These are phyloP conservation scores for Acipenser ruthenus DNA, from an alignment of 2,797 vertebrate species.

Conservation along the genomic window DNA sequence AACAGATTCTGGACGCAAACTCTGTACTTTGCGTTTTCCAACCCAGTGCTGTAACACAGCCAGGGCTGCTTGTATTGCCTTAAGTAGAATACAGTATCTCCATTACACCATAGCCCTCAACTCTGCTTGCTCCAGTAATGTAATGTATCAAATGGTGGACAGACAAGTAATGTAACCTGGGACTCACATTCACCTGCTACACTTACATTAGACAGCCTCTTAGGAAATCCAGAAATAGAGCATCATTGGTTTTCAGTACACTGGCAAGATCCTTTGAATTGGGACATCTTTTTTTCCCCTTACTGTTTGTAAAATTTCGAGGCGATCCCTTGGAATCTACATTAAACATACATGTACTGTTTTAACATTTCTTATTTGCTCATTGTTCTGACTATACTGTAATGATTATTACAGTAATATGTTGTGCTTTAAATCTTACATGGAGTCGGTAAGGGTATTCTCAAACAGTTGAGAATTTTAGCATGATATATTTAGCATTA, in stretches of 20 bases:
- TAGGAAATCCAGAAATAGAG: slow-evolving; percentile 81
- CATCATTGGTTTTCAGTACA: slow-evolving; percentile 73
- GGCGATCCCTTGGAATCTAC: slow-evolving; percentile 87
- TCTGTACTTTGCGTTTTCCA: too few species aligned
- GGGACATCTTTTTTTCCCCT: slow-evolving; percentile 76
- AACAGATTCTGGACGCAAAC: too few species aligned
- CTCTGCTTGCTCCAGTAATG: too few species aligned
- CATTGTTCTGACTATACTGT: too few species aligned
- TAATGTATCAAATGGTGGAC: too few species aligned
- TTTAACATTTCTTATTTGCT: too few species aligned
- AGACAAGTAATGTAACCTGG: too few species aligned
- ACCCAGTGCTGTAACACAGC: background rate
- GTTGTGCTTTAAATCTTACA: too few species aligned
- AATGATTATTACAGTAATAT: too few species aligned
- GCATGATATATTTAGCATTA: background rate
- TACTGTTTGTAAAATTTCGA: slow-evolving; percentile 76
- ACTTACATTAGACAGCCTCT: slow-evolving; percentile 78
- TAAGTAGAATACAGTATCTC: too few species aligned
- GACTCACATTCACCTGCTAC: background rate
- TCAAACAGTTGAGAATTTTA: background rate
- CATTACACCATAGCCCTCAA: too few species aligned
- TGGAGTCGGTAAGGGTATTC: too few species aligned
- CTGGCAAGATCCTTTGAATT: slow-evolving; percentile 74
- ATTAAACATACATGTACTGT: background rate
- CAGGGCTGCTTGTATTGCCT: background rate